Evolutionary conservation across 2,888 invertebrate species (phyloP), one percentile per base, ranked within the genome.

Genomic region (Caenorhabditis afra): DNA sequence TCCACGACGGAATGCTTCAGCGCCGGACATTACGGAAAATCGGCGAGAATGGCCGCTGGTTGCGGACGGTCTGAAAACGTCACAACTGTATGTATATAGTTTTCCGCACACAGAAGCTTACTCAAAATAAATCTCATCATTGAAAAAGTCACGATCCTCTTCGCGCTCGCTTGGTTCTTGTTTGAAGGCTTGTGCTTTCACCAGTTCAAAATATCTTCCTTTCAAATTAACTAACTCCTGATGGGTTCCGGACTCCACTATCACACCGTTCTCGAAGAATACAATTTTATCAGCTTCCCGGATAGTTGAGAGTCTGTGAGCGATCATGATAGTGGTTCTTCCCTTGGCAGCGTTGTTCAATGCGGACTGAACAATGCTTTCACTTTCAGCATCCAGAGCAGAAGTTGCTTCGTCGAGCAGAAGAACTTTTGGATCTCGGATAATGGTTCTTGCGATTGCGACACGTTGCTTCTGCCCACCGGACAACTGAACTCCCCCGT

Each of bases 381-480:
- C 85, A 74, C 70, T 71, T 39, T 84, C 75, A 29, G 82, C 81
- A 75, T 85, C 85, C 5, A 75, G 67, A 49, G 84, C 84, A 16
- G 81, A 81, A 3, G 84, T 84, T 0, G 84, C 84, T 57, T 82
- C 82, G 59, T 80, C 80, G 1, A 82, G 71, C 3, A 82, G 66
- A 29, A 82, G 45, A 10, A 84, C 70, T 50, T 77, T 79, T 10
- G 84, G 84, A 61, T 82, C 66, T 47, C 81, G 49, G 37, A 79
- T 77, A 7, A 84, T 37, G 0, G 84, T 84, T 71, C 84, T 66
- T 12, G 84, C 84, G 68, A 84, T 84, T 0, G 84, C 82, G 45
- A 84, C 75, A 57, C 84, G 53, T 57, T 84, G 84, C 49, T 84
- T 84, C 23, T 84, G 84, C 18, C 84, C 84, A n/a, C 84, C 84